These are phyloP conservation scores for Oryzias curvinotus DNA, from an alignment of 2,113 vertebrate genomes.

Conservation along the genomic window DNA sequence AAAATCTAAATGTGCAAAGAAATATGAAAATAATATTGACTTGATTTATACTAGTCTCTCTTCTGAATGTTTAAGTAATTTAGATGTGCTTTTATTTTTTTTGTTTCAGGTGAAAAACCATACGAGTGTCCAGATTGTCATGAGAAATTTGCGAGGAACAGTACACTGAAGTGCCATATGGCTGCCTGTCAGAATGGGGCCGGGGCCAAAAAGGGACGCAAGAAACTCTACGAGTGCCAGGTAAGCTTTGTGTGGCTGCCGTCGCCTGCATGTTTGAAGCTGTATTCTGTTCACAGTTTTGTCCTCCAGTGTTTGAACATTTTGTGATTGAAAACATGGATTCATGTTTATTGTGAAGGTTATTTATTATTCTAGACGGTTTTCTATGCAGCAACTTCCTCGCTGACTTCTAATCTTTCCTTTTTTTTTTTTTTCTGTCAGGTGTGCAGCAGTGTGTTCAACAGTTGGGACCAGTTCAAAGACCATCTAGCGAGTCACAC, in stretches of 20 bases:
- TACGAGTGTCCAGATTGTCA: slow-evolving; percentile 98
- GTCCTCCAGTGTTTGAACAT: background rate
- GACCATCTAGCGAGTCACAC: slow-evolving; percentile 97
- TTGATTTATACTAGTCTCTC: background rate
- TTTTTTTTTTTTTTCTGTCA: slow-evolving; percentile 64
- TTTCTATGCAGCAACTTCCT: no score
- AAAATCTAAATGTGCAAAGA: no score
- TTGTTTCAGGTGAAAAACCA: slow-evolving; percentile 91
- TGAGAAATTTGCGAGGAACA: slow-evolving; percentile 95
- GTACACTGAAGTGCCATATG: slow-evolving; percentile 96
- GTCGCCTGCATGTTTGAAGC: no score
- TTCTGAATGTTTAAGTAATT: background rate
- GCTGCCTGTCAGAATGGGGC: slow-evolving; percentile 93
- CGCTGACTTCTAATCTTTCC: background rate
- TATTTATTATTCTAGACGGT: background rate
- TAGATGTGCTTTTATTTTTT: slow-evolving; percentile 8
- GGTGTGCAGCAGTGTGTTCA: slow-evolving; percentile 97
- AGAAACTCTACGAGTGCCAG: slow-evolving; percentile 99
- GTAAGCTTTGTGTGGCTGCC: slow-evolving; percentile 66
- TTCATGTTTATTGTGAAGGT: background rate
- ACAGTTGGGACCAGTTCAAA: slow-evolving; percentile 99
- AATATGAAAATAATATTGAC: background rate
- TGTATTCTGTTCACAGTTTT: no score
- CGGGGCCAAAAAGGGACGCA: slow-evolving; percentile 96
- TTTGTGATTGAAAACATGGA: no score